phyloP scores from a whole-genome alignment of 1,140 invertebrate genomes.

The Drosophila suzukii region DNA sequence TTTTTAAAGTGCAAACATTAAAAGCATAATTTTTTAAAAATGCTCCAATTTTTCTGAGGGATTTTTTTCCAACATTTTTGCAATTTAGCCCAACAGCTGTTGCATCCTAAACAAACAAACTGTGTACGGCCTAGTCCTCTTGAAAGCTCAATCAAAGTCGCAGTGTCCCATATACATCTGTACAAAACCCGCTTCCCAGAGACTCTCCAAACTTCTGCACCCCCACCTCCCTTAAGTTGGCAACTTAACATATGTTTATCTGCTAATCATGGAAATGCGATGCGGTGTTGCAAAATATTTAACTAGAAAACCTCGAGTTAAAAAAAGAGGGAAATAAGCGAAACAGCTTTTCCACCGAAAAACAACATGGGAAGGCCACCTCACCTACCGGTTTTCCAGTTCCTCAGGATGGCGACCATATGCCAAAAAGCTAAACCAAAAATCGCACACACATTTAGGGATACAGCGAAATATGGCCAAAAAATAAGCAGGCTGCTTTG shows the following conservation, averaged over 20 bases:
- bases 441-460: constrained; percentile 34
- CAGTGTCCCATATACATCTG: constrained; percentile 15
- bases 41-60: not conserved
- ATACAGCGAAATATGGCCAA: constrained; percentile 11
- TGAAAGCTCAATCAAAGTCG: constrained; percentile 37
- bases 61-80: constrained; percentile 9
- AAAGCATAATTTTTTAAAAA: not conserved
- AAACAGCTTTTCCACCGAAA: constrained; percentile 44
- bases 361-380: constrained; percentile 11
- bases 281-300: constrained; percentile 48
- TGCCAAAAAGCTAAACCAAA: constrained; percentile 53
- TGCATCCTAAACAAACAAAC: constrained; percentile 43
- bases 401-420: constrained; percentile 28
- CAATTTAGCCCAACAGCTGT: constrained; percentile 29
- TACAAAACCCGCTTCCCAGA: not conserved
- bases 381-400: not conserved
- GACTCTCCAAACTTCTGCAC: not conserved
- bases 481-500: constrained; percentile 56
- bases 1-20: not conserved
- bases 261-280: constrained; percentile 56
- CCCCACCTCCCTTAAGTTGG: constrained; percentile 5
- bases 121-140: constrained; percentile 5
- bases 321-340: constrained; percentile 24
- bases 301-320: constrained; percentile 30
- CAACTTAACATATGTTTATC: constrained; percentile 57